Percentiles rank a stretch among this genome's conserved stretches.
phyloP scores from a whole-genome alignment of 2,888 invertebrate genomes.

The Argyra leucocephala region DNA sequence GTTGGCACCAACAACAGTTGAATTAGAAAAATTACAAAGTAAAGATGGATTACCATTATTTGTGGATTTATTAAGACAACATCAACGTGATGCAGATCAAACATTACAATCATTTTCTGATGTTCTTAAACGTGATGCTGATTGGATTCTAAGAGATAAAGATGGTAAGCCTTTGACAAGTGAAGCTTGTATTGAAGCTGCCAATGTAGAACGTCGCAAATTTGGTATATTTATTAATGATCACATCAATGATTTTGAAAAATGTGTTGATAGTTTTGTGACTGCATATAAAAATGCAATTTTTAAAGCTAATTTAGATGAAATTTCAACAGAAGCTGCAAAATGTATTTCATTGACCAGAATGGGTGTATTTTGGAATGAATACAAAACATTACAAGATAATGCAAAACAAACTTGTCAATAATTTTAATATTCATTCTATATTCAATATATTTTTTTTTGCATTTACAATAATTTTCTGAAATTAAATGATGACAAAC shows the following conservation, averaged over 20 bases:
- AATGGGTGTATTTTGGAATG: background rate
- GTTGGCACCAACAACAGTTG: background rate
- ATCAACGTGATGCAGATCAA: constrained; percentile 1
- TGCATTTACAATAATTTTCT: no score
- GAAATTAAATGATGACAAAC: no score
- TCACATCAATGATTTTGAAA: constrained; percentile 2
- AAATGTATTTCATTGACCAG: constrained; percentile 6
- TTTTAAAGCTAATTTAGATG: background rate
- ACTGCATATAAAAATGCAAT: background rate
- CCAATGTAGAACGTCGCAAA: background rate
- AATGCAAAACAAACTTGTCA: background rate
- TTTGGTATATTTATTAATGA: background rate
- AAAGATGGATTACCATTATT: background rate
- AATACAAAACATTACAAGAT: background rate
- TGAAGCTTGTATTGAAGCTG: background rate
- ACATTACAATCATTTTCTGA: constrained; percentile 7
- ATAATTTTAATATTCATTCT: no score
- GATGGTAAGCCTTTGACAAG: background rate
- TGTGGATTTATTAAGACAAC: background rate
- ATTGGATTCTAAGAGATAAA: background rate
- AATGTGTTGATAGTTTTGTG: background rate
- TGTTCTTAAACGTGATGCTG: background rate
- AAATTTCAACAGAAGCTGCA: background rate
- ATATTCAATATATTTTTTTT: no score
- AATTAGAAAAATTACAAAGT: background rate